phyloP scores from a whole-genome alignment of 1,140 invertebrate species.

The Acromyrmex charruanus region DNA sequence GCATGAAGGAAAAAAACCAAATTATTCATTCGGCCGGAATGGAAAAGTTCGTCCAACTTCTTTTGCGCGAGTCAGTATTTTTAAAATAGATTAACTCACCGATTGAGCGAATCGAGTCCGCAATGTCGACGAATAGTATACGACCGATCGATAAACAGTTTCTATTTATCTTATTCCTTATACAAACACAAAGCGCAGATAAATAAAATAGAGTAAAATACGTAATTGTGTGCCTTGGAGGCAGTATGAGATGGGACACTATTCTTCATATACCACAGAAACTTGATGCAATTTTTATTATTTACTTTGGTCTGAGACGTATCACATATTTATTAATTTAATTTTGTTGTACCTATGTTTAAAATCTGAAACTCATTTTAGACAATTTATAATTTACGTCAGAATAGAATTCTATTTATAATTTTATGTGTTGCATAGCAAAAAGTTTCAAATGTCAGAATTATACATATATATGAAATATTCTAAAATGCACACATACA shows the following conservation, averaged over 20 bases:
- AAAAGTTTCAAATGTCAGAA: neutral
- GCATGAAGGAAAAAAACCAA: slow-evolving; percentile 13
- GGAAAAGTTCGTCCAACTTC: slow-evolving; percentile 45
- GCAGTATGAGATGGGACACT: neutral
- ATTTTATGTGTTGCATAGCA: neutral
- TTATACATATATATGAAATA: neutral
- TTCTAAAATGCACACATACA: neutral
- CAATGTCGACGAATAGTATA: neutral
- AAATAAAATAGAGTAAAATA: slow-evolving; percentile 14
- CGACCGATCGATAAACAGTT: slow-evolving; percentile 23
- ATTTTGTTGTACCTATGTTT: neutral
- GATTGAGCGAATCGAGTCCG: slow-evolving; percentile 40
- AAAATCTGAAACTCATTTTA: neutral
- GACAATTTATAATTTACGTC: neutral
- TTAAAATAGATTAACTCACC: slow-evolving; percentile 44
- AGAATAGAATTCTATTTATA: neutral
- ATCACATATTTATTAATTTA: neutral
- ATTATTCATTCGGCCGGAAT: slow-evolving; percentile 28
- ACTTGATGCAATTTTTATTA: neutral
- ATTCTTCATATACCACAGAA: slow-evolving; percentile 2
- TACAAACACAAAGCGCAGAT: neutral
- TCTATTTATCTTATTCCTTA: slow-evolving; percentile 22
- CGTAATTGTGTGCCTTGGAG: slow-evolving; percentile 1
- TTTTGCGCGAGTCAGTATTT: slow-evolving; percentile 13
- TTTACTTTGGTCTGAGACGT: neutral